phyloP scores from a whole-genome alignment of 2,797 vertebrate genomes.

The Ctenosaura bakeri region DNA sequence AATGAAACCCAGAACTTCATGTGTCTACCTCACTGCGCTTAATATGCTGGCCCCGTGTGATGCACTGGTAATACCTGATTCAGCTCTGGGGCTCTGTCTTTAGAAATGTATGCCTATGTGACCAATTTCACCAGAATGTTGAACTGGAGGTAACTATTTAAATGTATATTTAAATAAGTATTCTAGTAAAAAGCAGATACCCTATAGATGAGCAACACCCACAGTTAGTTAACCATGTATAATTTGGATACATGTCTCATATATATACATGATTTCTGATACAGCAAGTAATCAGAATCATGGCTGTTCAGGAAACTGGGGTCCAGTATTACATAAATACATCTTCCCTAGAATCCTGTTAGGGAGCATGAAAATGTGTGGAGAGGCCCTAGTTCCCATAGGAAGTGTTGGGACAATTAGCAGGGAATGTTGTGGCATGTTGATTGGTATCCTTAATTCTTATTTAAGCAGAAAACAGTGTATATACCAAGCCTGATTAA shows the following conservation, averaged over 20 bases:
- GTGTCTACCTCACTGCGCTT: background rate
- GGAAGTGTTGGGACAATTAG: constrained; percentile 25
- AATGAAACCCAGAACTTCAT: background rate
- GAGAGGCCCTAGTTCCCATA: background rate
- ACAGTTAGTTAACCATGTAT: background rate
- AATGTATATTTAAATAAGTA: background rate
- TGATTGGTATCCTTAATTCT: constrained; percentile 32
- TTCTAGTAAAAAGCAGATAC: background rate
- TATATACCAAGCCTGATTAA: constrained; percentile 41
- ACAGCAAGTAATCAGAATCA: no score
- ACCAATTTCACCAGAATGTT: background rate
- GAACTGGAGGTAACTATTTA: background rate
- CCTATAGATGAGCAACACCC: background rate
- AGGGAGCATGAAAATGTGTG: background rate
- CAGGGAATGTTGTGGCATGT: background rate
- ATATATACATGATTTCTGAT: background rate
- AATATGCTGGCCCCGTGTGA: background rate
- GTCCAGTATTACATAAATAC: background rate
- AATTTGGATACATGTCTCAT: background rate
- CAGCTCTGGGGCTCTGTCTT: background rate
- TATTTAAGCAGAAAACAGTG: constrained; percentile 41
- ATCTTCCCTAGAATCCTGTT: background rate
- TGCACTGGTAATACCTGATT: background rate
- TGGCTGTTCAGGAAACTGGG: background rate
- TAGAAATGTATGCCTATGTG: background rate